Base-by-base conservation (phyloP, 2,797 vertebrate genomes). In the Ataeniobius toweri region DNA sequence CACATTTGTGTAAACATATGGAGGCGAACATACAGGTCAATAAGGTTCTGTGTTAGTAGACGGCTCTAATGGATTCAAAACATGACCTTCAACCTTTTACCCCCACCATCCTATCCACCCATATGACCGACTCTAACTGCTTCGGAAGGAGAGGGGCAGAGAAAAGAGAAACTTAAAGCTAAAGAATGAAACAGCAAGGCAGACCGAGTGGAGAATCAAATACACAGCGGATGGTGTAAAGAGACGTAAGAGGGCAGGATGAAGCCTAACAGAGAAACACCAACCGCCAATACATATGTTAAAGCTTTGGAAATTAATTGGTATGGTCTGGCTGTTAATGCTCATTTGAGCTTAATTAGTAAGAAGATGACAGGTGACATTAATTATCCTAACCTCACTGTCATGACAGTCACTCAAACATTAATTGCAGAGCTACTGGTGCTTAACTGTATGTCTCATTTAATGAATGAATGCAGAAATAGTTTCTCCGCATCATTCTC, bases 51-150 rank as follows among this genome's bases (percentile, higher is more conserved):
- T 83, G 85, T 79, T 84, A 71, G 85, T 20, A 67, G 76, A 48
- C 39, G 56, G 28, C 87, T 79, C 83, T 94, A 94, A 94, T 93
- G 93, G 89, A 91, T 91, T 92, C 84, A 76, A 69, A 82, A 81
- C 76, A 73, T 91, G 91, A 88, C 90, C 92, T 86, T 79, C 85
- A 63, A 90, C 90, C 89, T 90, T 70, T 87, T 76, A 90, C 78
- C 84, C 79, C 63, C 71, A 1, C 50, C 56, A 36, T 26, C 76
- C 69, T 71, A 55, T 68, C 2, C 53, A 46, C 74, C 79, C 80
- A 86, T 71, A 78, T 88, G 90, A 92, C 79, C 88, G 56, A 18
- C 73, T 78, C 90, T 91, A 89, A 89, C 89, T 92, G 90, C 89
- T 91, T 76, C 79, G 77, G 53, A 63, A 26, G 31, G 9, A 59